Base-by-base conservation (phyloP, 2,797 vertebrate genomes). In the Miichthys miiuy region DNA sequence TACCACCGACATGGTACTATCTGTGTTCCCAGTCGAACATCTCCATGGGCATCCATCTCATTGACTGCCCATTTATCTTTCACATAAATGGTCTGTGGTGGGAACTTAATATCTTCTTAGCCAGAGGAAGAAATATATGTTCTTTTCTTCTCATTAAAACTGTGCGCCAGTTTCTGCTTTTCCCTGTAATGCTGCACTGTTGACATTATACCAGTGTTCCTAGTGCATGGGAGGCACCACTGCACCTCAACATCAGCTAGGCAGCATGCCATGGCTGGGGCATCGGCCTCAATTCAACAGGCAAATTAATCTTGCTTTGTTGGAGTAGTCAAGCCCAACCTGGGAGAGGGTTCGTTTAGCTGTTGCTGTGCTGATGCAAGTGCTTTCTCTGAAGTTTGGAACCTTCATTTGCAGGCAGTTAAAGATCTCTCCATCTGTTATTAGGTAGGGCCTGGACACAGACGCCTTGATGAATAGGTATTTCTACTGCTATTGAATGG, bases 251-350 rank as follows among this genome's bases (percentile, higher is more conserved):
- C 87, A 83, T 89, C 94, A 91, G 80, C 84, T 77, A 82, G 89
- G 91, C 92, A 92, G 82, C 77, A 67, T 86, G 91, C 92, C 91
- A 89, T 82, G 68, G 80, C 86, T 79, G 69, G 85, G 85, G 84
- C 88, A 83, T 86, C 80, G 77, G 87, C 86, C 90, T 94, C 93
- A 82, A 92, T 93, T 94, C 93, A 94, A 94, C 93, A 95, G 92
- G 93, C 94, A 94, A 94, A 96, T 96, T 95, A 95, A 96, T 96
- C 94, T 95, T 94, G 92, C 90, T 95, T 95, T 95, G 95, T 95
- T 89, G 91, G 87, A 90, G 91, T 89, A 93, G 91, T 94, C 89
- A 90, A 90, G 93, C 90, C 87, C 89, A 89, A 90, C 92, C 88
- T 87, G 83, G 86, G 85, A 90, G 87, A 80, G 86, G 85, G 86